These are phyloP conservation scores for Trissonchulus sp. DNA, from an alignment of 2,888 invertebrate genomes.

Conservation along the genomic window DNA sequence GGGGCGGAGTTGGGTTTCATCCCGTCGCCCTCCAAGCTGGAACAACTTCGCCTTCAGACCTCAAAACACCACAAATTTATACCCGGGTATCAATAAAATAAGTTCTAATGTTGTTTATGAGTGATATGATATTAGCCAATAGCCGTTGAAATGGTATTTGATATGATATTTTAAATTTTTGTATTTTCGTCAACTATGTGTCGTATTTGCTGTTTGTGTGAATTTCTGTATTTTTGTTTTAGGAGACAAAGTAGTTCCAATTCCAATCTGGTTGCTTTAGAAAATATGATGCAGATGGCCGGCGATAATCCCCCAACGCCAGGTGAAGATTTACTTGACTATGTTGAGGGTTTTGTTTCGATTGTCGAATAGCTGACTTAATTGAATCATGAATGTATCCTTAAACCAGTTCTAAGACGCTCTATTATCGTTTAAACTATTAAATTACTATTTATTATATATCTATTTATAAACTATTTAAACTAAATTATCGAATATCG, in stretches of 20 bases:
- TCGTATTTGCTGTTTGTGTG: not conserved
- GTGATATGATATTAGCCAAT: not conserved
- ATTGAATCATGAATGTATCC: no score
- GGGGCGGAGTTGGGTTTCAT: conserved; percentile 98
- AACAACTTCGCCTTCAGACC: conserved; percentile 67
- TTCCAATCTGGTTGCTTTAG: conserved; percentile 70
- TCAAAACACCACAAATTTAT: conserved; percentile 19
- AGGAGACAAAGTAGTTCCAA: conserved; percentile 59
- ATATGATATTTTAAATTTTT: not conserved
- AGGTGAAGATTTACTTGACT: no score
- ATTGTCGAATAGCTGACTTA: no score
- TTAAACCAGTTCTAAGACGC: no score
- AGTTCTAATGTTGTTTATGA: not conserved
- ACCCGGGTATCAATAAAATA: no score
- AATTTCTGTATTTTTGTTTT: conserved; percentile 1
- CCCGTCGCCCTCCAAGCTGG: conserved; percentile 95
- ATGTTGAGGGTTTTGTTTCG: no score
- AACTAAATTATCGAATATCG: not conserved
- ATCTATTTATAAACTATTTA: not conserved
- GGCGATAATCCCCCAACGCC: conserved; percentile 98
- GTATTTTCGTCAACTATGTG: not conserved
- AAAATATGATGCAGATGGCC: conserved; percentile 53
- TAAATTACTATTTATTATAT: not conserved
- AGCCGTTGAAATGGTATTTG: not conserved
- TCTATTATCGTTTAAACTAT: not conserved